phyloP scores from a whole-genome alignment of 2,888 invertebrate species.

The Cheilosia impressa region DNA sequence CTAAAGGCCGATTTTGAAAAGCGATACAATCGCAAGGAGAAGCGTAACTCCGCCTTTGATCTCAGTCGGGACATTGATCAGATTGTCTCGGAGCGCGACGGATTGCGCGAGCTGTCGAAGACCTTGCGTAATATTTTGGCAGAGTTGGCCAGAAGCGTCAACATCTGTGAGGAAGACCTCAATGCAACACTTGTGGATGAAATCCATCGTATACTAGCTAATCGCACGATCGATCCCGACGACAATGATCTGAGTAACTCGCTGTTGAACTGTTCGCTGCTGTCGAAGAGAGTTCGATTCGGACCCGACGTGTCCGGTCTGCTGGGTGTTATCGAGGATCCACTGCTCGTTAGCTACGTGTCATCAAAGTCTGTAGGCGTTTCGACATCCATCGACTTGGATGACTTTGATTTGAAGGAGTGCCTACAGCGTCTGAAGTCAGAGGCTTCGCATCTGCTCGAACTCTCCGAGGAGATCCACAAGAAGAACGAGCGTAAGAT shows the following conservation, averaged over 20 bases:
- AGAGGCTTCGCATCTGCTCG: slow-evolving; percentile 89
- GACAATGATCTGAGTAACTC: slow-evolving; percentile 79
- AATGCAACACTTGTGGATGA: slow-evolving; percentile 90
- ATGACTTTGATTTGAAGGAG: slow-evolving; percentile 86
- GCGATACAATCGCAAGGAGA: slow-evolving; percentile 82
- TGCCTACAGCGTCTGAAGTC: slow-evolving; percentile 88
- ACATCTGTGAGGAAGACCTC: slow-evolving; percentile 90
- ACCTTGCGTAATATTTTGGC: slow-evolving; percentile 88
- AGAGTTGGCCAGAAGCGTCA: slow-evolving; percentile 90
- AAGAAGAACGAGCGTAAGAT: slow-evolving; percentile 76
- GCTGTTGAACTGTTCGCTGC: slow-evolving; percentile 75
- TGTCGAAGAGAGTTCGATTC: slow-evolving; percentile 87
- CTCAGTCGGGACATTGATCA: slow-evolving; percentile 81
- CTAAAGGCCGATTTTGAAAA: slow-evolving; percentile 83
- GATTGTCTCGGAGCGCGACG: slow-evolving; percentile 85
- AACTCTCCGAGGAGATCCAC: slow-evolving; percentile 84
- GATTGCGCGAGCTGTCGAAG: slow-evolving; percentile 87
- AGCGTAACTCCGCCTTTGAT: slow-evolving; percentile 83
- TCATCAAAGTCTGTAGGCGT: slow-evolving; percentile 85
- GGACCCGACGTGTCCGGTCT: slow-evolving; percentile 88
- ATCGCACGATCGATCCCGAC: slow-evolving; percentile 78
- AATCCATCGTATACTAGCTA: slow-evolving; percentile 78
- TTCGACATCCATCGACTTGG: slow-evolving; percentile 84
- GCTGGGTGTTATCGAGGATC: slow-evolving; percentile 86
- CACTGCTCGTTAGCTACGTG: slow-evolving; percentile 85